Evolutionary conservation across 2,113 vertebrate species (phyloP), one percentile per base, ranked within the genome.

Genomic region (Onychostoma macrolepis): DNA sequence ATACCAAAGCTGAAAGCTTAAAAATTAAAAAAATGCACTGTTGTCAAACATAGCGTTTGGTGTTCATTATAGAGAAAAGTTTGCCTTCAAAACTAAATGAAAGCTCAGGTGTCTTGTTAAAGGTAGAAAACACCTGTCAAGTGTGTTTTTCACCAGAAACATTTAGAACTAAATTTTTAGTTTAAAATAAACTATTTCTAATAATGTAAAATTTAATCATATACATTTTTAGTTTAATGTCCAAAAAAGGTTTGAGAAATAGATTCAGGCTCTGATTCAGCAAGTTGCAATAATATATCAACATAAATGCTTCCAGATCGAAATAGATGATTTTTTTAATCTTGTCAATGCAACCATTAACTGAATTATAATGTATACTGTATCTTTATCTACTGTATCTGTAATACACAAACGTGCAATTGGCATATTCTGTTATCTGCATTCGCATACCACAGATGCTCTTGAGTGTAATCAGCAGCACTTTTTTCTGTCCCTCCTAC

Each of bases 401-500:
- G 8, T 61, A 80, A 61, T 26, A 41, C 24, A 81, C 24, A 81
- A 28, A 28, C 30, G 28, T 43, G n/a, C n/a, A 33, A 28, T 13
- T 13, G 0, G 24, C 38, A n/a, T 43, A 15, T 43, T 85, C 56
- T 36, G 28, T 6, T 30, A 30, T 48, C 9, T 36, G 7, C 24
- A 61, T 61, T 61, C 53, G 53, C 33, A 28, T 36, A 33, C 30
- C 4, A 36, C 3, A 48, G 76, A 58, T 15, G 41, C 75, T 61
- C 77, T 83, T 88, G 75, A 80, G 89, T 92, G 92, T 86, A 28
- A 84, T 84, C 85, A 91, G 36, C 4, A 24, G 38, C 10, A 26
- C 30, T 13, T 28, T 48, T 28, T 58, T n/a, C 30, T 65, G 11
- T 41, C 80, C 45, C 19, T 26, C 80, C 21, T 58, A 21, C 78